Percentiles rank a stretch among this genome's conserved stretches.
phyloP scores from a whole-genome alignment of 1,140 invertebrate genomes.

The Aplysia californica region DNA sequence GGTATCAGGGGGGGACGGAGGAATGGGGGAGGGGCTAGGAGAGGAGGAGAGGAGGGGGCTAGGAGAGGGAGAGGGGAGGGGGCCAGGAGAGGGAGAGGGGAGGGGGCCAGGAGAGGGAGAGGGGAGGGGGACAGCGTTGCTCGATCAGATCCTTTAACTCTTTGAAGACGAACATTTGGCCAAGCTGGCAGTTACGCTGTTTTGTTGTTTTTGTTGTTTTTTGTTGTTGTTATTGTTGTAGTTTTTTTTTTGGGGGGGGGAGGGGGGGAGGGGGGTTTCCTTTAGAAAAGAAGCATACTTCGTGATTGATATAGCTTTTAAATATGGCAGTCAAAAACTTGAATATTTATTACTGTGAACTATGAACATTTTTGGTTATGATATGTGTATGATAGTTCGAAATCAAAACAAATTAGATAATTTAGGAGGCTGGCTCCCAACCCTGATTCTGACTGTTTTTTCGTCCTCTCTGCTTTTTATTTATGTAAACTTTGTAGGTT shows the following conservation, averaged over 20 bases:
- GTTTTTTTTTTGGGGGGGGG: not conserved
- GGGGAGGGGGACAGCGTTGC: not conserved
- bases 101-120: not conserved
- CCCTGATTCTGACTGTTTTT: no score
- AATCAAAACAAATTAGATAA: no score
- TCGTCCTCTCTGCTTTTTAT: no score
- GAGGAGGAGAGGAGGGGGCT: no score
- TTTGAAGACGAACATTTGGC: not conserved
- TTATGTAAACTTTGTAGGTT: no score
- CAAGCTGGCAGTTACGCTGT: not conserved
- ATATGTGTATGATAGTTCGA: no score
- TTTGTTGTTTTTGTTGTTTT: not conserved
- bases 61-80: not conserved
- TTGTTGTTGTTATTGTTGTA: not conserved
- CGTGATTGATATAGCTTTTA: not conserved
- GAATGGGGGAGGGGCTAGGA: no score
- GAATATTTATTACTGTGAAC: no score
- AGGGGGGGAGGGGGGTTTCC: not conserved
- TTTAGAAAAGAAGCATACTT: not conserved
- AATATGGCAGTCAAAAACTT: no score
- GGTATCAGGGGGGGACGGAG: no score
- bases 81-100: not conserved
- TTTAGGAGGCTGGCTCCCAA: no score
- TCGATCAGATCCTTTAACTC: not conserved
- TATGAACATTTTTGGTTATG: no score